Conservation (phyloP, 1,140 invertebrate species). For the Leptinotarsa undecemlineata region DNA sequence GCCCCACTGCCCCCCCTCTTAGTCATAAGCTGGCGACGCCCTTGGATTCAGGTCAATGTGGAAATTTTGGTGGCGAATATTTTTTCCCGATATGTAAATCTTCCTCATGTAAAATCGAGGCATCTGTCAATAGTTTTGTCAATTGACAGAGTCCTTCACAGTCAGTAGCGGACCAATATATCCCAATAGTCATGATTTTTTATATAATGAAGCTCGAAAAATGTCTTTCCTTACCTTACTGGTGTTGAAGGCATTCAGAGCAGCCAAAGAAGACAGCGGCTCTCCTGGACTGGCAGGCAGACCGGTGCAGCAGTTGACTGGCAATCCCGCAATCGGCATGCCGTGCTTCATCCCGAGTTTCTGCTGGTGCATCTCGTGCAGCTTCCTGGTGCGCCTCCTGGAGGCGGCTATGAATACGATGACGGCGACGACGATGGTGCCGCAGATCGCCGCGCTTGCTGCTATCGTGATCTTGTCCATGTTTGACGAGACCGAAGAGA, state of each 20-base stretch:
- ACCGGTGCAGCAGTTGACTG: constrained; percentile 75
- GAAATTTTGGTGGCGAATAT: too few relatives aligned
- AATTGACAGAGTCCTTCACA: too few relatives aligned
- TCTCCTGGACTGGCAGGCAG: constrained; percentile 73
- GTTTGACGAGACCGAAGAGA: constrained; percentile 77
- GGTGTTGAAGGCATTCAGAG: constrained; percentile 75
- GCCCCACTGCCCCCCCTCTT: too few relatives aligned
- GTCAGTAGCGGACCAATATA: too few relatives aligned
- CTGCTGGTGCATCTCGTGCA: constrained; percentile 72
- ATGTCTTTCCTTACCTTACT: constrained; percentile 62
- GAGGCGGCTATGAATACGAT: constrained; percentile 86
- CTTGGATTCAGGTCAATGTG: too few relatives aligned
- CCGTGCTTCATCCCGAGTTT: constrained; percentile 63
- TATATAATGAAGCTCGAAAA: too few relatives aligned
- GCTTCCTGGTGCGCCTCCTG: constrained; percentile 68
- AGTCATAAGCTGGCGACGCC: too few relatives aligned
- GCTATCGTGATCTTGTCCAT: constrained; percentile 95
- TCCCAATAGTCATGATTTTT: too few relatives aligned
- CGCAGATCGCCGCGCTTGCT: constrained; percentile 89
- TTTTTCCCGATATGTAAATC: too few relatives aligned
- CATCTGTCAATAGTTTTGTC: too few relatives aligned
- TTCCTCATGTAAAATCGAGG: too few relatives aligned
- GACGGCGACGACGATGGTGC: constrained; percentile 86
- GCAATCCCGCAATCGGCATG: constrained; percentile 69
- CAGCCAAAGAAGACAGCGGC: constrained; percentile 80